Evolutionary conservation across 2,888 invertebrate species (phyloP), one percentile per base, ranked within the genome.

Genomic region (Onchidella celtica): DNA sequence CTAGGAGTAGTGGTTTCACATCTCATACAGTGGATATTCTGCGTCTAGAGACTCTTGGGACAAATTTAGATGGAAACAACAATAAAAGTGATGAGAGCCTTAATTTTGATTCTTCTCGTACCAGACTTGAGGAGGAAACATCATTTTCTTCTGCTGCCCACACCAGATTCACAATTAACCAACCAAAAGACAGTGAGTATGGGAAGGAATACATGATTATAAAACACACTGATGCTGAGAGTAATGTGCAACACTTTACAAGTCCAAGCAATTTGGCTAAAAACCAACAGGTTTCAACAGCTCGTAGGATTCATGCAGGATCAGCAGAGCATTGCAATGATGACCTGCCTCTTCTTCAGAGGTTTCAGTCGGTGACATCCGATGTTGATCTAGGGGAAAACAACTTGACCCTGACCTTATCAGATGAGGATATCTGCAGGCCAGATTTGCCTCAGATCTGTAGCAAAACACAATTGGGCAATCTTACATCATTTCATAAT

Each of bases 341-440:
- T 75, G 66, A 40, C 1, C 4, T 75, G 17, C 81, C 81, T 24
- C 66, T 81, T 61, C 75, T 81, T 24, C 32, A 59, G 34, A 57
- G 75, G 34, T 75, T 81, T 68, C 68, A 69, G 38, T 81, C 81
- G 29, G 69, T 75, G n/a, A 69, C 24, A 40, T 81, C 81, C 17
- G 81, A 81, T 75, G 81, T 69, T 59, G 75, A 74, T 32, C 57
- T 68, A 21, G 81, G 81, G 47, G 75, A 68, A 36, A 75, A 32
- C 55, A 81, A 81, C 47, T 21, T 69, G 32, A 75, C 63, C 4
- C 3, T 81, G 2, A 75, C 81, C 21, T 38, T 81, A n/a, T 81
- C 81, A 40, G 81, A 81, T 75, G 81, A 81, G 63, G 21, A 81
- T 3, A 24, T 73, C 6, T 59, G 32, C 38, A 2, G 0, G 2